phyloP scores from a whole-genome alignment of 2,113 vertebrate genomes.

The Saguinus imperator region DNA sequence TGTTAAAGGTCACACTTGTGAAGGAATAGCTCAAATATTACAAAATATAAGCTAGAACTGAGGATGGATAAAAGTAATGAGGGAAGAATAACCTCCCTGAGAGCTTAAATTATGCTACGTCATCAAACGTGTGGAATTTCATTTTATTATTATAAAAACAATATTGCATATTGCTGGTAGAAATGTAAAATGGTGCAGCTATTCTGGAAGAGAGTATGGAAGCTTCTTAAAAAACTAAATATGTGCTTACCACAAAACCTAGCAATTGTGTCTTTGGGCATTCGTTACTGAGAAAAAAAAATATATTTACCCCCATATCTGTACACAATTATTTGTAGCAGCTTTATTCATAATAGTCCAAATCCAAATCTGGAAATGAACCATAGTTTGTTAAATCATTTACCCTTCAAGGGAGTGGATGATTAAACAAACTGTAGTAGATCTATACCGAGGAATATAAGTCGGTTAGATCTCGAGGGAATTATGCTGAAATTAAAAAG shows the following conservation, averaged over 20 bases:
- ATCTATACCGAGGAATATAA: background rate
- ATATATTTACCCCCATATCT: background rate
- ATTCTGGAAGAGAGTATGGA: background rate
- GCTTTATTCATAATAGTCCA: background rate
- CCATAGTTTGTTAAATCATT: background rate
- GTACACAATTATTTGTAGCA: background rate
- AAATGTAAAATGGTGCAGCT: background rate
- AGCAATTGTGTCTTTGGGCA: background rate
- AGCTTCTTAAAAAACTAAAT: background rate
- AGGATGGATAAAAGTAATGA: background rate
- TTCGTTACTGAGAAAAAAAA: conserved; percentile 46
- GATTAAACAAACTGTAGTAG: background rate
- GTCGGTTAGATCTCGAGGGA: background rate
- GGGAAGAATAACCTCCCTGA: background rate
- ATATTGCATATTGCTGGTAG: background rate
- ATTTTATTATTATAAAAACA: conserved; percentile 15
- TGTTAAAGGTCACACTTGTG: background rate
- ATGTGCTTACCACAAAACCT: background rate
- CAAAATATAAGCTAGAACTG: background rate
- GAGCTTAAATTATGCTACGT: background rate
- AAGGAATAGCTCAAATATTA: background rate
- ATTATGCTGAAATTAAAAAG: conserved; percentile 1
- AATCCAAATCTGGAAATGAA: background rate
- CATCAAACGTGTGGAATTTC: background rate
- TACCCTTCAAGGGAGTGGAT: background rate